phyloP scores from a whole-genome alignment of 2,797 vertebrate genomes.

The Eospalax fontanierii region DNA sequence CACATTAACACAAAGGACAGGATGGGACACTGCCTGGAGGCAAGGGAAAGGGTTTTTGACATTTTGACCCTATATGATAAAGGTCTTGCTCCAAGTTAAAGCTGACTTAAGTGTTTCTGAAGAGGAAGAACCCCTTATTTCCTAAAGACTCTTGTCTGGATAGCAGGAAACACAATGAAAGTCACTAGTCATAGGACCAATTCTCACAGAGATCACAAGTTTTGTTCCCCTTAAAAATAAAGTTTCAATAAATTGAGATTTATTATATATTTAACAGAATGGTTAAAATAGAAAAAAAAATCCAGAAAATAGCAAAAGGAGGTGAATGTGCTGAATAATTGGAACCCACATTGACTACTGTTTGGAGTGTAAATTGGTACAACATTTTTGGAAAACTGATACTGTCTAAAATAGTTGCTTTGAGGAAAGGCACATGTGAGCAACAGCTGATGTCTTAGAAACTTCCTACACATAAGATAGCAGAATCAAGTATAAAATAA shows the following conservation, averaged over 20 bases:
- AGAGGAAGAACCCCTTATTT: background rate
- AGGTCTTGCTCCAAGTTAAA: background rate
- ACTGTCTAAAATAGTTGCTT: background rate
- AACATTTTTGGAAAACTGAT: background rate
- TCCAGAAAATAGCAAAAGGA: background rate
- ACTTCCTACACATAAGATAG: background rate
- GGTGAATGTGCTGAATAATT: background rate
- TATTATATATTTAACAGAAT: background rate
- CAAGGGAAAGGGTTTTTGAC: background rate
- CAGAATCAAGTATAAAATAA: too few species aligned
- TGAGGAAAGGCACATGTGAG: background rate
- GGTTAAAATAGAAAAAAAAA: background rate
- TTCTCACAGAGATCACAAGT: background rate
- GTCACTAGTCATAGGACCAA: background rate
- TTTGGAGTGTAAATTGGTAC: background rate
- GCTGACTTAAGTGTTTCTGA: background rate
- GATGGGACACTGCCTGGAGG: background rate
- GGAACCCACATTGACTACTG: background rate
- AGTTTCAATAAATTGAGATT: background rate
- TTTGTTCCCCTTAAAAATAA: background rate
- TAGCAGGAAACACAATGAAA: background rate
- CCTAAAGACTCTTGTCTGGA: background rate
- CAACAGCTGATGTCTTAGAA: background rate
- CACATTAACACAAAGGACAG: background rate
- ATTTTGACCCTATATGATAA: background rate